phyloP scores from a whole-genome alignment of 1,140 invertebrate genomes.

The Limonius californicus region DNA sequence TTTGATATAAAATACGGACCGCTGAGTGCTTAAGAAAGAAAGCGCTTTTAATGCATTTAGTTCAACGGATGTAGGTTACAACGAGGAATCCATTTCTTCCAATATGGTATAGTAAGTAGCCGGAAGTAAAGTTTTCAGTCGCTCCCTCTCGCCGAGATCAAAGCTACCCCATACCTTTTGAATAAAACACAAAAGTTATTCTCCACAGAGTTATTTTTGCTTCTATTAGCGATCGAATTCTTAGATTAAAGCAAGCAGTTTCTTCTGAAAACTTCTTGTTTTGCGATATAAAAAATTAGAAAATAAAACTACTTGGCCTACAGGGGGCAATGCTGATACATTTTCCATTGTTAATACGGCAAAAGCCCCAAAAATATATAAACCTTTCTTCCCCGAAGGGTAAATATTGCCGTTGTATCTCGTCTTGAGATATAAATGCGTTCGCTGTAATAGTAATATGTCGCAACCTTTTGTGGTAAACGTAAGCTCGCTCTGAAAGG shows the following conservation, averaged over 20 bases:
- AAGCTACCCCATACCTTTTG: not conserved
- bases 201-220: not conserved
- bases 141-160: not conserved
- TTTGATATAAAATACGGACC: slow-evolving; percentile 14
- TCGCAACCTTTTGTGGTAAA: not conserved
- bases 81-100: slow-evolving; percentile 12
- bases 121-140: not conserved
- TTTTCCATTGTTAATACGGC: not conserved
- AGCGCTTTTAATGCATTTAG: slow-evolving; percentile 13
- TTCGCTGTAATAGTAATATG: not conserved
- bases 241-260: too few relatives aligned
- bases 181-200: not conserved
- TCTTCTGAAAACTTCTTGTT: too few relatives aligned
- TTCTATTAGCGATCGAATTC: too few relatives aligned
- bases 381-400: not conserved
- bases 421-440: slow-evolving; percentile 5
- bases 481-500: too few relatives aligned
- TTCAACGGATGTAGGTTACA: slow-evolving; percentile 12
- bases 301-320: too few relatives aligned
- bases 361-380: too few relatives aligned
- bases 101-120: slow-evolving; percentile 9
- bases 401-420: slow-evolving; percentile 1
- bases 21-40: slow-evolving; percentile 13
- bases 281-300: too few relatives aligned
- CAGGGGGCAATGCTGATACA: too few relatives aligned